A percentile compares a stretch with the other conserved stretches of the same genome.
These are phyloP conservation scores for Buteo buteo DNA, from an alignment of 2,113 vertebrate genomes.

Conservation along the genomic window DNA sequence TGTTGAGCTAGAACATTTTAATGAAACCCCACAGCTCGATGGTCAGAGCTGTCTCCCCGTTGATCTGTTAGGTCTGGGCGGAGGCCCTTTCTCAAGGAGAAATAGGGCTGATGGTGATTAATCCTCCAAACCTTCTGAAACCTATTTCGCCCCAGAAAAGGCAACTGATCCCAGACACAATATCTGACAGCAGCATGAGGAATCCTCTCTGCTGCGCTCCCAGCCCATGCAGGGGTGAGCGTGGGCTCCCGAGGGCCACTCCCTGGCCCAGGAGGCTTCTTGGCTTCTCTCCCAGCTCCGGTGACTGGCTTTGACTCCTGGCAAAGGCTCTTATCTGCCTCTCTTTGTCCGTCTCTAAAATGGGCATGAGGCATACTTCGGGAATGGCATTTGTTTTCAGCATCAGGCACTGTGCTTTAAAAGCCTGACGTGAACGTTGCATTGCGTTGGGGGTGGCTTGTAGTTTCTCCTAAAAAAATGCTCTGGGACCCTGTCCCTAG, in stretches of 20 bases:
- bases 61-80: background rate
- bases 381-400: background rate
- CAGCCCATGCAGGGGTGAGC: background rate
- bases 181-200: background rate
- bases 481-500: too few relatives aligned
- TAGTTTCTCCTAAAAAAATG: background rate
- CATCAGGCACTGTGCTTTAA: background rate
- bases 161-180: background rate
- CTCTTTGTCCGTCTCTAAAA: background rate
- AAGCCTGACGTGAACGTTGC: rapidly evolving
- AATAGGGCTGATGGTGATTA: background rate
- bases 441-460: rapidly evolving
- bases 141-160: background rate
- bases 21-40: background rate
- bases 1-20: background rate
- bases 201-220: background rate
- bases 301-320: background rate
- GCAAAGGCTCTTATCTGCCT: background rate
- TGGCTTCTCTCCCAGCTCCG: background rate
- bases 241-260: background rate
- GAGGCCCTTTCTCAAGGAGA: background rate
- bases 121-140: background rate
- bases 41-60: rapidly evolving
- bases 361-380: background rate
- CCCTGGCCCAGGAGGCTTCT: background rate